These are phyloP conservation scores for Osmerus eperlanus DNA, from an alignment of 2,113 vertebrate genomes.

Conservation along the genomic window DNA sequence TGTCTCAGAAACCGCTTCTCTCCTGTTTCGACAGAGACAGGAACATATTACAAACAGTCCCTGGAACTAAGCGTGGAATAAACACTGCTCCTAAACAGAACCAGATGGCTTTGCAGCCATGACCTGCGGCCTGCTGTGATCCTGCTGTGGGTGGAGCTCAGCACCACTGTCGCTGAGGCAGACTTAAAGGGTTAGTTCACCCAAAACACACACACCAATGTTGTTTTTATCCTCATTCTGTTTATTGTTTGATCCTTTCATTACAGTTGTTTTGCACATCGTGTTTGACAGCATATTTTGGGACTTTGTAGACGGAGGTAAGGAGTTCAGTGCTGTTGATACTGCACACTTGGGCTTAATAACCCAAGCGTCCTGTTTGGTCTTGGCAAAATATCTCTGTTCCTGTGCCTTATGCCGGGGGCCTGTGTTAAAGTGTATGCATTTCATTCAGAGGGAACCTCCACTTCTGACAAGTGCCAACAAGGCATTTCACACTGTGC, in stretches of 20 bases:
- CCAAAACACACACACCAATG: too few relatives aligned
- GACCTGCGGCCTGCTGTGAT: conserved; percentile 38
- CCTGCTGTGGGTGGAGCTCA: conserved; percentile 49
- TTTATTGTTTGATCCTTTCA: too few relatives aligned
- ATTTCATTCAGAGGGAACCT: conserved; percentile 35
- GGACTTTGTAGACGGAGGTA: too few relatives aligned
- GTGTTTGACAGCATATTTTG: too few relatives aligned
- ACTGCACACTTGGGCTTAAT: too few relatives aligned
- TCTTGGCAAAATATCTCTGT: conserved; percentile 52
- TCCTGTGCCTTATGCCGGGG: conserved; percentile 46
- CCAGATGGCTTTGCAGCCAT: conserved; percentile 59
- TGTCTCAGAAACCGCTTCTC: conserved; percentile 33
- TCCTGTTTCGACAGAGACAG: conserved; percentile 25
- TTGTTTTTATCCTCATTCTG: too few relatives aligned
- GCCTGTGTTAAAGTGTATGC: conserved; percentile 13
- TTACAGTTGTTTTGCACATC: too few relatives aligned
- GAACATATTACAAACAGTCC: conserved; percentile 56
- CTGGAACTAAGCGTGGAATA: conserved; percentile 58
- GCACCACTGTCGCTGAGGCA: conserved; percentile 46
- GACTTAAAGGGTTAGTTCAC: conserved; percentile 43
- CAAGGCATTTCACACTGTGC: neutral
- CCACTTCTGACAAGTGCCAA: neutral
- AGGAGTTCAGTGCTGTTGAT: too few relatives aligned
- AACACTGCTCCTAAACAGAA: conserved; percentile 58
- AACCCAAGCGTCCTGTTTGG: conserved; percentile 14